phyloP scores from a whole-genome alignment of 2,113 vertebrate species.

The Ceyx melanurus region DNA sequence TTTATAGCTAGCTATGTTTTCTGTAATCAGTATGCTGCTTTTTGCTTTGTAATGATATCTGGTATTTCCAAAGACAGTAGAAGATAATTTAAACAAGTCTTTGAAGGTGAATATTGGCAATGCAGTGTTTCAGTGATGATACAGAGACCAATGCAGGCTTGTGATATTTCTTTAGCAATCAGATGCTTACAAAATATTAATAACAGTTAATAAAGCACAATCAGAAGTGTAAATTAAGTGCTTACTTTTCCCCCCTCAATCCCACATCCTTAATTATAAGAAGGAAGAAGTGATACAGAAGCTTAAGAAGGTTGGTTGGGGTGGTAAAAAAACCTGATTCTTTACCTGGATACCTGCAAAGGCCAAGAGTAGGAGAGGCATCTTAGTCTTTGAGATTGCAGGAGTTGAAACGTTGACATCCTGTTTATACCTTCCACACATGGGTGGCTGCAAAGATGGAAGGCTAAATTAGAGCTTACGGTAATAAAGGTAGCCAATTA shows the following conservation, averaged over 20 bases:
- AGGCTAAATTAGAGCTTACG: not conserved
- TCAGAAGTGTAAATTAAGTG: not conserved
- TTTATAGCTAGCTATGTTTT: not conserved
- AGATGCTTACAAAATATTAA: not conserved
- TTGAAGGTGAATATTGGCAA: not conserved
- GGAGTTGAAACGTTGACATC: slow-evolving; percentile 4
- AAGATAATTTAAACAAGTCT: not conserved
- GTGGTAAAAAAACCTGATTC: not conserved
- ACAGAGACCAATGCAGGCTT: not conserved
- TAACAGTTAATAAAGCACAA: not conserved
- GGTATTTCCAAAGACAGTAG: not conserved
- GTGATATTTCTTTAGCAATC: not conserved
- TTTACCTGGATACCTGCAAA: slow-evolving; percentile 7
- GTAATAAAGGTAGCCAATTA: not conserved
- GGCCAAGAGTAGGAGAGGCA: not conserved
- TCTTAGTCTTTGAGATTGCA: not conserved
- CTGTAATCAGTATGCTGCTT: not conserved
- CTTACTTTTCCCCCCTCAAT: not conserved
- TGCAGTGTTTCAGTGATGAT: not conserved
- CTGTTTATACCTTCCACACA: slow-evolving; percentile 21
- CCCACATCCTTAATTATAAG: not conserved
- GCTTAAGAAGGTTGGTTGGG: not conserved
- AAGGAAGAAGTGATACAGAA: not conserved
- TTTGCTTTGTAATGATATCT: not conserved
- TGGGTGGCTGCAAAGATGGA: not conserved